These are phyloP conservation scores for Muscina levida DNA, from an alignment of 2,888 invertebrate genomes.

Conservation along the genomic window DNA sequence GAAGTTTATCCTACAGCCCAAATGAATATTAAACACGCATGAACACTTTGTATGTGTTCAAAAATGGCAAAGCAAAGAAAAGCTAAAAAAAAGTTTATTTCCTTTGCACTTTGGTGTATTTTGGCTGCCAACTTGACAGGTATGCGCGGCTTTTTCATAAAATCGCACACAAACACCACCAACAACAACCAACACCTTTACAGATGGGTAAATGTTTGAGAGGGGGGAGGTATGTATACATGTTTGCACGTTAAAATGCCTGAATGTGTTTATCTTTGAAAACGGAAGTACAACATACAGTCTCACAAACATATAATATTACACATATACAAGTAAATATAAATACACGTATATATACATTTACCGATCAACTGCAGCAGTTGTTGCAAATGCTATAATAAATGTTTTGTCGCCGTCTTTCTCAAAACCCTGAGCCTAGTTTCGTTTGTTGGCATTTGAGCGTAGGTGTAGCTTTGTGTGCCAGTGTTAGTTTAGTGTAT, in stretches of 20 bases:
- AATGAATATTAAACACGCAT: constrained; percentile 51
- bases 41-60: constrained; percentile 43
- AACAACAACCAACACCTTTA: not conserved
- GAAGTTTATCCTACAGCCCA: not conserved
- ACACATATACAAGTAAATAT: too few relatives aligned
- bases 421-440: too few relatives aligned
- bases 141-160: not conserved
- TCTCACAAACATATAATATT: constrained; percentile 7
- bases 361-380: constrained; percentile 15
- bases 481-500: constrained; percentile 51
- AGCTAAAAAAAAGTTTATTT: constrained; percentile 29
- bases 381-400: constrained; percentile 10
- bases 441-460: not conserved
- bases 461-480: not conserved
- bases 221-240: constrained; percentile 70
- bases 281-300: constrained; percentile 15
- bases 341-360: too few relatives aligned
- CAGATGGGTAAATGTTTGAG: constrained; percentile 69
- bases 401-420: constrained; percentile 7
- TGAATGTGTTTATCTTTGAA: constrained; percentile 61
- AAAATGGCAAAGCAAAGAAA: not conserved
- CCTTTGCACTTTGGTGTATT: constrained; percentile 2
- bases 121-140: constrained; percentile 34
- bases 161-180: too few relatives aligned
- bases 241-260: constrained; percentile 71